Base-by-base conservation (phyloP, 2,113 vertebrate genomes). In the Fregata magnificens region DNA sequence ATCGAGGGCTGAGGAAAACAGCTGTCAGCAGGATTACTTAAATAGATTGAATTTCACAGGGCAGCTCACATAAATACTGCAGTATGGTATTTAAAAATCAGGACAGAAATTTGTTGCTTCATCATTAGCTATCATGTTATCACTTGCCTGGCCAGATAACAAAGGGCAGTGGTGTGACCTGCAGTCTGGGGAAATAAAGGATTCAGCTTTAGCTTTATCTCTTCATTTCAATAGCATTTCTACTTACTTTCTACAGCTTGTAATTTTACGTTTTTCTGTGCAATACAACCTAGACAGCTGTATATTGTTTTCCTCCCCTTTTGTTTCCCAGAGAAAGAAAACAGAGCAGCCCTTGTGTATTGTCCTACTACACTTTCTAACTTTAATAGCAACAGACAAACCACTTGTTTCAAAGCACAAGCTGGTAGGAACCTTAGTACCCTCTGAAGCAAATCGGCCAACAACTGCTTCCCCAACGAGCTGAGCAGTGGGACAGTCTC, bases 11-110 rank as follows among this genome's bases (percentile, higher is more conserved):
- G 91, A 92, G 82, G 95, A 92, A 92, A 95, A 90, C 86, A 93
- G 95, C 97, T 98, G 97, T 92, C 97, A 97, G 96, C 92, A 93
- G 92, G 85, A 95, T 95, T 83, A 88, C 47, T 94, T 76, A 55
- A 86, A 93, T 34, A 82, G 96, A 93, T 7, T 80, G 77, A 76
- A 71, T 90, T 95, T 96, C 92, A 81, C 59, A 65, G 86, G 59
- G 80, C 82, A 77, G 67, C 84, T 94, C 84, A 21, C 91, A 78
- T 86, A 80, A 72, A 83, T 80, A 81, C 84, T 70, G 45, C 89
- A 90, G 58, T 8, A 52, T 10, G 44, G 72, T 47, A 86, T 82
- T 96, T 91, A 71, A 91, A 82, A 95, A 62, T 29, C 44, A 5
- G 66, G 85, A 74, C 82, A 71, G 86, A 66, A 86, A 80, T 88